A percentile compares a stretch with the other conserved stretches of the same genome.
These are phyloP conservation scores for Lepisosteus oculatus DNA, from an alignment of 2,113 vertebrate genomes.

Conservation along the genomic window DNA sequence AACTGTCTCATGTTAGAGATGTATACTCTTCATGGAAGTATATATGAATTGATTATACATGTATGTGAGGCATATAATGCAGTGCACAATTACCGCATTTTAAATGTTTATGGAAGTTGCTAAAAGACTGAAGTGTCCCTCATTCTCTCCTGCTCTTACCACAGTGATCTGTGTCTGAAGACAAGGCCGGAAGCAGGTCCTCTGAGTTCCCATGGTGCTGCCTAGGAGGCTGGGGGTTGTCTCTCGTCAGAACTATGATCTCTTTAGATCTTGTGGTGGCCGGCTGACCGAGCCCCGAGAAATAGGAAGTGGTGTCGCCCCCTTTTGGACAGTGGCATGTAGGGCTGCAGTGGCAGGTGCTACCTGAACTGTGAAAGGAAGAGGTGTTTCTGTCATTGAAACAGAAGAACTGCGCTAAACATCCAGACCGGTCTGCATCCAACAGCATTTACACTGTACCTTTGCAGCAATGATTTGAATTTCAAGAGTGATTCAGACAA, in stretches of 20 bases:
- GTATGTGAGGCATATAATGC: no score
- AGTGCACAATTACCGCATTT: no score
- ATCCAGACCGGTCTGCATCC: no score
- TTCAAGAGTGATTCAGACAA: no score
- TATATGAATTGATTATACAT: no score
- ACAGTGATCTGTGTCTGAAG: slow-evolving; percentile 31
- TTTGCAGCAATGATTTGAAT: no score
- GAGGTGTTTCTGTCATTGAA: not conserved
- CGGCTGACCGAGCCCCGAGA: slow-evolving; percentile 32
- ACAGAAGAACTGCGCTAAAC: no score
- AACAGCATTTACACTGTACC: no score
- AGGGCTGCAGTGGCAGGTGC: slow-evolving; percentile 27
- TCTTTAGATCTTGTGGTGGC: slow-evolving; percentile 43
- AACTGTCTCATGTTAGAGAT: no score
- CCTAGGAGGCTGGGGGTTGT: slow-evolving; percentile 39
- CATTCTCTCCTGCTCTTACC: slow-evolving; percentile 35
- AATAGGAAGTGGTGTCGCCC: slow-evolving; percentile 44
- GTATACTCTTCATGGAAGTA: no score
- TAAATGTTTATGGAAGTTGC: no score
- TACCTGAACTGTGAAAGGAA: slow-evolving; percentile 19
- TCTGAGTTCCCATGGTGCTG: slow-evolving; percentile 33
- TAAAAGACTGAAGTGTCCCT: no score
- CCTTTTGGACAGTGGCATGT: slow-evolving; percentile 44
- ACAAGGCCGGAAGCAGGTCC: slow-evolving; percentile 27
- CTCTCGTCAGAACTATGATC: slow-evolving; percentile 48